Evolutionary conservation across 2,113 vertebrate genomes (phyloP).

Genomic region (Forbesichthys papilliferus): DNA sequence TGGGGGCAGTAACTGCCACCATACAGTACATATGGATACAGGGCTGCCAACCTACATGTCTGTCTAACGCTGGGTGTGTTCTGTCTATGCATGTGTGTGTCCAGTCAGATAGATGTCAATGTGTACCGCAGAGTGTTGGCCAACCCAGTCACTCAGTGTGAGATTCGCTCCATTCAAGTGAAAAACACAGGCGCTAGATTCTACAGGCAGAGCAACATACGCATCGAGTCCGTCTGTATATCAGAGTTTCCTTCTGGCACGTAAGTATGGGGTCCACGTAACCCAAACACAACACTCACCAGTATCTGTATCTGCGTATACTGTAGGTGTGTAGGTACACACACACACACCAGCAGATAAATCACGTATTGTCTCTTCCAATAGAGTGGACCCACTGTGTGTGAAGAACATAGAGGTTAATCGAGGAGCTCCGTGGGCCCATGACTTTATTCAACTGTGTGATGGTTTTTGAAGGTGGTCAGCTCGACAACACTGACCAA

Average conservation of each 20-base stretch:
- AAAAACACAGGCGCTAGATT: constrained; percentile 70
- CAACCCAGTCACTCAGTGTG: constrained; percentile 60
- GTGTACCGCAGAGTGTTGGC: constrained; percentile 62
- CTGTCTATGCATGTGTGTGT: constrained; percentile 17
- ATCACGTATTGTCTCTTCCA: constrained; percentile 33
- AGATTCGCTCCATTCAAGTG: constrained; percentile 66
- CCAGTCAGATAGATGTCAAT: constrained; percentile 59
- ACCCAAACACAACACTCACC: no score
- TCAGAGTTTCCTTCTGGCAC: constrained; percentile 57
- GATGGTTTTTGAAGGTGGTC: constrained; percentile 14
- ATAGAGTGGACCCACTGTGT: constrained; percentile 63
- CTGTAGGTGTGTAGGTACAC: background rate
- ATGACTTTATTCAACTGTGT: constrained; percentile 76
- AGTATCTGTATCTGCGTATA: background rate
- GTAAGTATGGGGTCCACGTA: constrained; percentile 30
- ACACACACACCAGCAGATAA: constrained; percentile 2
- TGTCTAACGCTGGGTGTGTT: constrained; percentile 5
- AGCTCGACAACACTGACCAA: background rate
- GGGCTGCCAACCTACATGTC: background rate
- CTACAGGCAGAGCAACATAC: constrained; percentile 71
- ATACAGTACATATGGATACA: no score
- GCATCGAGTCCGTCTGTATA: constrained; percentile 72
- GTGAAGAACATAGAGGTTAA: constrained; percentile 67
- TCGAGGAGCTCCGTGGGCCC: constrained; percentile 68
- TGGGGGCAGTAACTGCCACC: no score